phyloP scores from a whole-genome alignment of 1,140 invertebrate species.

The Macrocentrus cingulum region DNA sequence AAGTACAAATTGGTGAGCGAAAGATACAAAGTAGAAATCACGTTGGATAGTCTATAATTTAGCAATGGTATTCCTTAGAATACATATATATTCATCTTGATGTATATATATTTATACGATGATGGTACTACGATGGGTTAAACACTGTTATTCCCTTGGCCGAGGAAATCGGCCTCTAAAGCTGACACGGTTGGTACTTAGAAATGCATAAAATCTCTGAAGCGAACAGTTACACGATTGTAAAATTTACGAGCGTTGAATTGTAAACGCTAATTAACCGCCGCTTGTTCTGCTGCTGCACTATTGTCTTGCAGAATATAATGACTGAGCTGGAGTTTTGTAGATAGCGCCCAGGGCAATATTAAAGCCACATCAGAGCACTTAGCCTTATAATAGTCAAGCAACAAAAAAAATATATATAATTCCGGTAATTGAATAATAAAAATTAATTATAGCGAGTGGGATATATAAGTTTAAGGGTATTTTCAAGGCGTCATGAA shows the following conservation, averaged over 20 bases:
- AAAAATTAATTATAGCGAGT: too few relatives aligned
- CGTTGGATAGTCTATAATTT: conserved; percentile 17
- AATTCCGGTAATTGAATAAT: too few relatives aligned
- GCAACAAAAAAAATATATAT: too few relatives aligned
- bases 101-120: too few relatives aligned
- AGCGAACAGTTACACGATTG: conserved; percentile 5
- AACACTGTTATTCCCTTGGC: conserved; percentile 6
- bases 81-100: too few relatives aligned
- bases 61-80: conserved; percentile 19
- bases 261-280: not conserved
- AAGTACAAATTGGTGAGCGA: not conserved
- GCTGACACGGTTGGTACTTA: conserved; percentile 8
- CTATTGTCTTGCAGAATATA: not conserved
- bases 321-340: not conserved
- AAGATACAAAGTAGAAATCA: not conserved
- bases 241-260: not conserved
- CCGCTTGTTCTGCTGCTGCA: not conserved
- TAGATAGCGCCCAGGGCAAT: not conserved
- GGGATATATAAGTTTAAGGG: too few relatives aligned
- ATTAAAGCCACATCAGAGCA: too few relatives aligned
- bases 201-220: conserved; percentile 22
- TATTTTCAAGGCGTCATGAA: too few relatives aligned
- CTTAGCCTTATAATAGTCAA: not conserved
- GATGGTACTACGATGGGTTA: conserved; percentile 16
- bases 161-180: conserved; percentile 12